Evolutionary conservation across 64 coral and sea anemone genomes (phyloP).

Genomic region (Stylophora pistillata): DNA sequence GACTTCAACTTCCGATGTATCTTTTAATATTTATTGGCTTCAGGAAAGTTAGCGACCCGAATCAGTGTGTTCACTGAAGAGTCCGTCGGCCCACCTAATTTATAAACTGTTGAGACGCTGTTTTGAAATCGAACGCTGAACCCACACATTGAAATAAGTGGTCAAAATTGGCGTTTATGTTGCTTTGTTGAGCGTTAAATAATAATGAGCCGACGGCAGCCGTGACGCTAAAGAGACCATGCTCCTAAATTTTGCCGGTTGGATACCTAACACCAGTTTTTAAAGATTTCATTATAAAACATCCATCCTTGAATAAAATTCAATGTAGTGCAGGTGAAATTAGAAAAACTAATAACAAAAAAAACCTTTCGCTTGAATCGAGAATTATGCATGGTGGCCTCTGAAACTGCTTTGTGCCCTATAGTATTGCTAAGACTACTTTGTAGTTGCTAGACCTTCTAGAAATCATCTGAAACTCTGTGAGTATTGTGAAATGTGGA

Average conservation of each 20-base stretch:
- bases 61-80: not conserved
- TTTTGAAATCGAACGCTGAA: not conserved
- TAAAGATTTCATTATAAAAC: not conserved
- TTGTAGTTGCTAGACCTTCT: too few relatives aligned
- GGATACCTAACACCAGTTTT: not conserved
- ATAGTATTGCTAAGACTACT: too few relatives aligned
- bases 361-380: not conserved
- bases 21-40: not conserved
- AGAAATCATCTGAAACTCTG: too few relatives aligned
- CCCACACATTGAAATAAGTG: not conserved
- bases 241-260: not conserved
- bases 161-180: not conserved
- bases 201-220: not conserved
- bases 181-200: not conserved
- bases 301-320: not conserved
- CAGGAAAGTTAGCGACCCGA: not conserved
- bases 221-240: not conserved
- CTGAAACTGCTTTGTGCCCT: too few relatives aligned
- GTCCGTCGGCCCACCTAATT: not conserved
- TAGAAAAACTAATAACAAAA: not conserved
- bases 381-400: not conserved
- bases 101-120: not conserved
- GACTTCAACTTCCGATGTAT: not conserved
- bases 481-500: too few relatives aligned
- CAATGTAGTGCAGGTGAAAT: not conserved